Conservation (phyloP, 37 sponge, comb jelly and placozoan genomes). For the Beroe forskalii region DNA sequence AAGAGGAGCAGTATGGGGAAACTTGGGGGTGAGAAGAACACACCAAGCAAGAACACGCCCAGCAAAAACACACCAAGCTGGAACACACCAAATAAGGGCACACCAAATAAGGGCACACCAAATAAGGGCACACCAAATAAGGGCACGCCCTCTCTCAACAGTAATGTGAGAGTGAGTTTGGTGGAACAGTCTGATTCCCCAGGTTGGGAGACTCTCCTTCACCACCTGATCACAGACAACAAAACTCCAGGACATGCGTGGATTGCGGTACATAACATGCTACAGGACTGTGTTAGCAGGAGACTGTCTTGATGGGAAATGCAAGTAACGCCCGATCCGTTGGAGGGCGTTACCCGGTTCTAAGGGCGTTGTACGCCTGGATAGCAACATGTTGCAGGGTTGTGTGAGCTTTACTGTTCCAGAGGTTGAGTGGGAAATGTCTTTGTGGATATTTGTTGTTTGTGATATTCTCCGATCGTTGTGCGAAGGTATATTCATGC, state of each 20-base stretch:
- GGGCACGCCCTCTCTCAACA: neutral
- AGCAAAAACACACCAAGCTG: neutral
- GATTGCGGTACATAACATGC: conserved; percentile 19
- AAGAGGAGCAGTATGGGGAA: neutral
- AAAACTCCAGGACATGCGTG: conserved; percentile 14
- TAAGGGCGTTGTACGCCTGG: too few species aligned
- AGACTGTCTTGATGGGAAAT: neutral
- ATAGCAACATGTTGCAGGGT: too few species aligned
- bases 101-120: neutral
- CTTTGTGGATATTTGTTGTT: too few species aligned
- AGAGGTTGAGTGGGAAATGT: too few species aligned
- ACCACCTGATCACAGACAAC: neutral
- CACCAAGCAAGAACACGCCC: neutral
- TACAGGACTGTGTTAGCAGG: neutral
- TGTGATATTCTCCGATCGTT: too few species aligned
- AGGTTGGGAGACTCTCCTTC: neutral
- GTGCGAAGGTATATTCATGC: too few species aligned
- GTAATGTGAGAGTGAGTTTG: neutral
- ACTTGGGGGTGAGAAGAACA: neutral
- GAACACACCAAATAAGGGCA: neutral
- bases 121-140: neutral
- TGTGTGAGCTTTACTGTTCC: too few species aligned
- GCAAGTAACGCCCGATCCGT: too few species aligned
- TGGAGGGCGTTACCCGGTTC: too few species aligned
- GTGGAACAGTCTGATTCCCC: neutral